phyloP scores from a whole-genome alignment of 2,888 invertebrate genomes.

The Andrena haemorrhoa region DNA sequence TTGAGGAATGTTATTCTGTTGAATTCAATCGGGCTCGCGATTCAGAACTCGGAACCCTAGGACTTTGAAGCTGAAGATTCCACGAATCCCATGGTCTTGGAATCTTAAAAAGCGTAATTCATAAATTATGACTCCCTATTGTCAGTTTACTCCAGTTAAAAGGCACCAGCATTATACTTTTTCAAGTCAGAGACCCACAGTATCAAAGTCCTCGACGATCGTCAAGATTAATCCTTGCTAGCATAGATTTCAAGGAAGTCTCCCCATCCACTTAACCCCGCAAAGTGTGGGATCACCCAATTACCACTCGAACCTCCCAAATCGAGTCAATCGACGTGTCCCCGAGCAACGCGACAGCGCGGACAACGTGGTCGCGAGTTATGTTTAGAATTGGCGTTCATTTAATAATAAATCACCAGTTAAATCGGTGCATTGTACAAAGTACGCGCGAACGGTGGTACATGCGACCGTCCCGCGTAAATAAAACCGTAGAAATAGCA shows the following conservation, averaged over 20 bases:
- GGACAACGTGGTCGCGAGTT: conserved; percentile 26
- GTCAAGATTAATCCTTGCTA: too few relatives aligned
- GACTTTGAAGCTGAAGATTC: too few relatives aligned
- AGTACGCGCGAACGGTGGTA: not conserved
- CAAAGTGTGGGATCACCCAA: not conserved
- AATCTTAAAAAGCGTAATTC: too few relatives aligned
- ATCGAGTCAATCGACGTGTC: conserved; percentile 14
- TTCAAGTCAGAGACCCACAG: not conserved
- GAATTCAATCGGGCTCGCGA: too few relatives aligned
- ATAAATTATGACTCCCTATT: not conserved
- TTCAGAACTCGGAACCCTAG: too few relatives aligned
- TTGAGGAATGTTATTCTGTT: too few relatives aligned
- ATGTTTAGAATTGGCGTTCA: conserved; percentile 57
- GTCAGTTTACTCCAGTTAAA: not conserved
- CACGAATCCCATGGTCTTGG: too few relatives aligned
- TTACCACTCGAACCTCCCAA: not conserved
- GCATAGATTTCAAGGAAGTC: not conserved
- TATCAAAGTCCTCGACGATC: too few relatives aligned
- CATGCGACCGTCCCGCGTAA: not conserved
- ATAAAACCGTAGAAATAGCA: conserved; percentile 39
- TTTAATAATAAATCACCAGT: conserved; percentile 42
- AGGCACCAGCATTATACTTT: not conserved
- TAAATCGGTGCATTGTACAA: conserved; percentile 31
- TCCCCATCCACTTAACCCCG: not conserved
- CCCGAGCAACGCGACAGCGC: conserved; percentile 22